A percentile compares a stretch with the other conserved stretches of the same genome.
Conservation (phyloP, 2,888 invertebrate genomes). For the Catonia carolina region DNA sequence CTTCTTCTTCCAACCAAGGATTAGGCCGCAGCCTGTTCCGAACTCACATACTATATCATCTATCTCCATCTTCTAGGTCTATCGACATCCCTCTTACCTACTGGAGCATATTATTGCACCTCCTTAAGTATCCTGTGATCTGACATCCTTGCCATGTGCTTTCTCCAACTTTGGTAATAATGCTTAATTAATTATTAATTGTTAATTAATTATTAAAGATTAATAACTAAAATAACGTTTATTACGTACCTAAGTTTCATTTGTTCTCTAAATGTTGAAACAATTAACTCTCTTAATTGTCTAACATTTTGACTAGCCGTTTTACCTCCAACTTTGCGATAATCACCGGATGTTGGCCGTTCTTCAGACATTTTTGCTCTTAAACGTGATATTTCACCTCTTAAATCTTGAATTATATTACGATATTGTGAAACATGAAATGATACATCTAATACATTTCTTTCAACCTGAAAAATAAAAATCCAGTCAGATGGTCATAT, state of each 20-base stretch:
- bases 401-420: constrained; percentile 70
- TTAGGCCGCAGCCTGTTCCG: no score
- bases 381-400: constrained; percentile 75
- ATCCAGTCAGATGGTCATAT: neutral
- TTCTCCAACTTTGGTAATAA: no score
- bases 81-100: no score
- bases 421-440: constrained; percentile 81
- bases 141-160: no score
- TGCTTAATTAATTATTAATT: no score
- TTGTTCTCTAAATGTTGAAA: constrained; percentile 84
- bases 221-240: no score
- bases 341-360: constrained; percentile 27
- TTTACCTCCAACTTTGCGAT: constrained; percentile 19
- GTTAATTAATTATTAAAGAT: no score
- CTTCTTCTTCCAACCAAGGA: no score
- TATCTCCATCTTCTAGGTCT: no score
- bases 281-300: constrained; percentile 71
- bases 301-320: constrained; percentile 32
- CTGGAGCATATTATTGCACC: no score
- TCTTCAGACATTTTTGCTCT: constrained; percentile 76
- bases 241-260: constrained; percentile 76
- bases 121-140: no score
- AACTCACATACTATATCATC: no score
- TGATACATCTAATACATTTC: constrained; percentile 58
- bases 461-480: constrained; percentile 48